Conservation (phyloP, 2,888 invertebrate species). For the Aleiodes leptofemur region DNA sequence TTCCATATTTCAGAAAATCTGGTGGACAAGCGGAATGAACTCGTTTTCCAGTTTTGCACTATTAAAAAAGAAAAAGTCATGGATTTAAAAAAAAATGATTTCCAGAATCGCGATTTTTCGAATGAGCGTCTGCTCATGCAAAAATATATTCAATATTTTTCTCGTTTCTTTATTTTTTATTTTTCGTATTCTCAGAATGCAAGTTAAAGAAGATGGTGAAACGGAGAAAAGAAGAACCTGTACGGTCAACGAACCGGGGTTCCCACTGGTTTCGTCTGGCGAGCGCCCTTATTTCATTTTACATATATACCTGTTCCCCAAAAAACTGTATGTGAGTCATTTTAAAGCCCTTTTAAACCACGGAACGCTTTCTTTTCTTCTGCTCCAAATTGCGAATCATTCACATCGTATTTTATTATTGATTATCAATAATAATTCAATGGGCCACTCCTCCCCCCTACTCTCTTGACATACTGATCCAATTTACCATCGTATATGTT, state of each 20-base stretch:
- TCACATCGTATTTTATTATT: neutral
- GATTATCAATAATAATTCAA: slow-evolving; percentile 19
- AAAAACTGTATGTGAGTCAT: neutral
- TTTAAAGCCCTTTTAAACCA: neutral
- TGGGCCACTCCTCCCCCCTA: neutral
- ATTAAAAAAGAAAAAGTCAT: too few relatives aligned
- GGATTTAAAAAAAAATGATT: too few relatives aligned
- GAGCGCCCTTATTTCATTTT: slow-evolving; percentile 20
- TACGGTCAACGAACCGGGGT: slow-evolving; percentile 19
- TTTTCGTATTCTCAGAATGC: neutral
- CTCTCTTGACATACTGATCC: slow-evolving; percentile 27
- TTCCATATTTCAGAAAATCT: too few relatives aligned
- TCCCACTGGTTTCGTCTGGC: slow-evolving; percentile 1
- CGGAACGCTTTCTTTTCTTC: too few relatives aligned
- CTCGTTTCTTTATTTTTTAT: neutral
- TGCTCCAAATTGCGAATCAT: too few relatives aligned
- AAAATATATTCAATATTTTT: too few relatives aligned
- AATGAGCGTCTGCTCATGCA: too few relatives aligned
- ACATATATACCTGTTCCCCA: slow-evolving; percentile 20
- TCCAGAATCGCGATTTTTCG: too few relatives aligned
- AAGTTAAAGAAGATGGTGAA: slow-evolving; percentile 6
- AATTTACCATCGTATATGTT: neutral
- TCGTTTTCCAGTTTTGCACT: too few relatives aligned
- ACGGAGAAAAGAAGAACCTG: slow-evolving; percentile 10
- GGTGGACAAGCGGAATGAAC: too few relatives aligned